Evolutionary conservation across 2,113 vertebrate genomes (phyloP).

Genomic region (Spea multiplicata): DNA sequence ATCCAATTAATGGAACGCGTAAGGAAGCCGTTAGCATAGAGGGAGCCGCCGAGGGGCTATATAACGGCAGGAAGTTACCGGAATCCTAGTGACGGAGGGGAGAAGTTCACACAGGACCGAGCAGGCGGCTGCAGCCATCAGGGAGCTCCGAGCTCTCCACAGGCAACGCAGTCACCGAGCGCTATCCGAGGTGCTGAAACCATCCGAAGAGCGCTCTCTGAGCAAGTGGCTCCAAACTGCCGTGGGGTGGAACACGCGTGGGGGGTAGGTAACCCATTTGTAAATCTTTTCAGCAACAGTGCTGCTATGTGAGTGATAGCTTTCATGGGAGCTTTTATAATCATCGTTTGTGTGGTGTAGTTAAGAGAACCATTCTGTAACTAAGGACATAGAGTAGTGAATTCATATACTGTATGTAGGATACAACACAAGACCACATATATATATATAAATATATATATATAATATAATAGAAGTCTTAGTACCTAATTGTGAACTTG

Average conservation of each 20-base stretch:
- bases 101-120: not conserved
- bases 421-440: no score
- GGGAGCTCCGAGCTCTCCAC: not conserved
- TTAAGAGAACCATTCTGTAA: not conserved
- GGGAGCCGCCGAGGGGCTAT: conserved; percentile 18
- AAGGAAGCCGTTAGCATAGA: not conserved
- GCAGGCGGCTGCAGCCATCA: conserved; percentile 3
- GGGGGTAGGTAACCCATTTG: conserved; percentile 32
- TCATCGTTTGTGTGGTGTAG: not conserved
- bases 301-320: not conserved
- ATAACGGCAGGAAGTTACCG: conserved; percentile 3
- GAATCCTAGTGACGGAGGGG: conserved; percentile 4
- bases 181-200: conserved; percentile 45
- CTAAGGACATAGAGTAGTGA: not conserved
- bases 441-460: no score
- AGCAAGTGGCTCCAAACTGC: conserved; percentile 22
- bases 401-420: no score
- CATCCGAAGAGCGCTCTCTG: not conserved
- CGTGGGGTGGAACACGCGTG: not conserved
- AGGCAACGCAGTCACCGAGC: not conserved
- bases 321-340: not conserved
- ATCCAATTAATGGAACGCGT: not conserved
- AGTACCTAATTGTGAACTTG: conserved; percentile 9
- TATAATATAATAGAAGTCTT: not conserved
- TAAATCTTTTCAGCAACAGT: not conserved